phyloP scores from a whole-genome alignment of 2,888 invertebrate species.

The Bembecia ichneumoniformis region DNA sequence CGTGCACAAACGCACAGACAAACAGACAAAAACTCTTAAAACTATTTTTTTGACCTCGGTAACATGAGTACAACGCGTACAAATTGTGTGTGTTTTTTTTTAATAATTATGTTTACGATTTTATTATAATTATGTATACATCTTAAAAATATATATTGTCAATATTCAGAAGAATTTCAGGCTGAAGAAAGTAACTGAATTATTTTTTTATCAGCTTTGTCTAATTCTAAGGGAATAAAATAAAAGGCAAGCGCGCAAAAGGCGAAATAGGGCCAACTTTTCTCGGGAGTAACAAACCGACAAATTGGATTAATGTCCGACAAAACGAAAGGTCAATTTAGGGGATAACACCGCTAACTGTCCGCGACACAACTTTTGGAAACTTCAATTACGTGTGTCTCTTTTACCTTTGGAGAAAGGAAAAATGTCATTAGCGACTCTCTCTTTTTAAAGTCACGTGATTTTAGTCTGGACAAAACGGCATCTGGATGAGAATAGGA shows the following conservation, averaged over 20 bases:
- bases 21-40: no score
- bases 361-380: background rate
- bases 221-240: background rate
- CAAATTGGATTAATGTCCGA: constrained; percentile 23
- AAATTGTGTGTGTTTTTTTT: no score
- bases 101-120: no score
- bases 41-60: no score
- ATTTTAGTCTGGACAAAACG: no score
- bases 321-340: constrained; percentile 15
- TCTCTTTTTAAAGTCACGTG: no score
- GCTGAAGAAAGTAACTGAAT: background rate
- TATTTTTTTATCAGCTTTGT: background rate
- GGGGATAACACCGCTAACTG: constrained; percentile 2
- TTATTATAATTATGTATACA: no score
- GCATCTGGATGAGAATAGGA: no score
- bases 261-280: constrained; percentile 13
- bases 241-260: constrained; percentile 10
- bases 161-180: background rate
- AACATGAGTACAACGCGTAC: no score
- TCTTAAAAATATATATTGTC: background rate
- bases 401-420: background rate
- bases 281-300: constrained; percentile 16
- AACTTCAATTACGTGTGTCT: background rate
- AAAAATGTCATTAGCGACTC: background rate
- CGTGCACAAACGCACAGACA: no score